Conservation (phyloP, 1,140 invertebrate genomes). For the Procambarus virginalis region DNA sequence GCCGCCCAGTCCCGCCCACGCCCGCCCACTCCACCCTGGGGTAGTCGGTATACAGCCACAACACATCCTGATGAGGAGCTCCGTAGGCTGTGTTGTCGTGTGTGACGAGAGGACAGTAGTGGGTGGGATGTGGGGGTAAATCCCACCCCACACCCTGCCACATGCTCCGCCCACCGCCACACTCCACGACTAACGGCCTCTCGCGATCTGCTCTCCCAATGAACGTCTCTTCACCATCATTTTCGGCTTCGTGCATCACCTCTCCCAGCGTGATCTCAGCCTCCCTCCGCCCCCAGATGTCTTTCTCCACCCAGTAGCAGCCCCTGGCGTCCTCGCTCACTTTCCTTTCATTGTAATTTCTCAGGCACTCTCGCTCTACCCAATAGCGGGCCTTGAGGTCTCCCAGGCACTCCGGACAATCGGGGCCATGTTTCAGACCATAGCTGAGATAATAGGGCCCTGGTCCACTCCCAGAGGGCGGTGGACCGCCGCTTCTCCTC, state of each 20-base stretch:
- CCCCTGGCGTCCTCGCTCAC: conserved; percentile 3
- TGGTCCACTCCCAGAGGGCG: background rate
- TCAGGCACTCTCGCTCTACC: background rate
- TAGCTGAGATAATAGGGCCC: background rate
- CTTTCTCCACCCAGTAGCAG: background rate
- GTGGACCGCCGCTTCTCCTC: background rate
- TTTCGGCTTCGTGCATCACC: background rate
- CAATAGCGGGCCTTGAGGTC: background rate
- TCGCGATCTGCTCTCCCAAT: conserved; percentile 8
- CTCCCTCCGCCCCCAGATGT: background rate
- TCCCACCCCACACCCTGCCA: conserved; percentile 18
- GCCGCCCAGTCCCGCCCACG: conserved; percentile 44
- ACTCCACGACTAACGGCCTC: conserved; percentile 21
- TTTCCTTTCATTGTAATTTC: background rate
- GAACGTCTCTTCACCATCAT: background rate
- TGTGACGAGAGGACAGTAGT: background rate
- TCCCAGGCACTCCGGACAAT: background rate
- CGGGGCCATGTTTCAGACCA: too few relatives aligned
- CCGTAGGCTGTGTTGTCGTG: background rate
- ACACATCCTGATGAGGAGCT: conserved; percentile 26
- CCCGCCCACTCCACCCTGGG: conserved; percentile 41
- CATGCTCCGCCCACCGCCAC: conserved; percentile 21
- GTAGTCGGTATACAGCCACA: conserved; percentile 39
- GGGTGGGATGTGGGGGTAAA: background rate
- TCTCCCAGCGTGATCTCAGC: background rate